These are phyloP conservation scores for Leptogaster cylindrica DNA, from an alignment of 2,888 invertebrate genomes.

Conservation along the genomic window DNA sequence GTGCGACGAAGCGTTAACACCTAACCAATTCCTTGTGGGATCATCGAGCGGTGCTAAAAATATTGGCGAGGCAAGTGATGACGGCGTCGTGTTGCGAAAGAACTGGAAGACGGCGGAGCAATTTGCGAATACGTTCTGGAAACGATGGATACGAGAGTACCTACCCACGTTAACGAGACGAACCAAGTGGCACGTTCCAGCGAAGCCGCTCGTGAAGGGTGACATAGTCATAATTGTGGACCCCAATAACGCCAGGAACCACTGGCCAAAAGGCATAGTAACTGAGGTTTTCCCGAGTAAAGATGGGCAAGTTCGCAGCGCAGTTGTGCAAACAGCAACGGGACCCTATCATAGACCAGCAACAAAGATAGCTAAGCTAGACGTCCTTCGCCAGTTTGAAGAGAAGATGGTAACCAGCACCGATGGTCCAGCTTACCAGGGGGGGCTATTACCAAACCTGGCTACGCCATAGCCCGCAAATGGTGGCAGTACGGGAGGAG, in stretches of 20 bases:
- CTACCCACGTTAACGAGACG: background rate
- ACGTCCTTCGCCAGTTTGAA: too few species aligned
- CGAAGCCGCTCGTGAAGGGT: background rate
- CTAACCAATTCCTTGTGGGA: too few species aligned
- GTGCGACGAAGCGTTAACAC: too few species aligned
- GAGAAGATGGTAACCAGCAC: background rate
- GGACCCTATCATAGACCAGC: background rate
- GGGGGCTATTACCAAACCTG: background rate
- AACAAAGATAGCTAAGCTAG: background rate
- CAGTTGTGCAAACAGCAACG: background rate
- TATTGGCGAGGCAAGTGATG: background rate
- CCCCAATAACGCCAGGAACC: too few species aligned
- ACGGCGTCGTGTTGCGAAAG: background rate
- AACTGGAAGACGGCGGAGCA: background rate
- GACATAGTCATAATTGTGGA: too few species aligned
- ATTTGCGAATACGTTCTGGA: constrained; percentile 1
- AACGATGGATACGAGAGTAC: background rate
- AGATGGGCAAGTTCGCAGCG: background rate
- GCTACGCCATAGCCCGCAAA: background rate
- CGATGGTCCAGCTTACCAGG: background rate
- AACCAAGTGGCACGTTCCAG: background rate
- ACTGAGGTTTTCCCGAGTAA: background rate
- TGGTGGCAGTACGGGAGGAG: background rate
- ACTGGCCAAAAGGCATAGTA: too few species aligned
- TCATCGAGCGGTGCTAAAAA: background rate